Percentiles rank a stretch among this genome's conserved stretches.
phyloP scores from a whole-genome alignment of 2,113 vertebrate species.

The Nematolebias whitei region DNA sequence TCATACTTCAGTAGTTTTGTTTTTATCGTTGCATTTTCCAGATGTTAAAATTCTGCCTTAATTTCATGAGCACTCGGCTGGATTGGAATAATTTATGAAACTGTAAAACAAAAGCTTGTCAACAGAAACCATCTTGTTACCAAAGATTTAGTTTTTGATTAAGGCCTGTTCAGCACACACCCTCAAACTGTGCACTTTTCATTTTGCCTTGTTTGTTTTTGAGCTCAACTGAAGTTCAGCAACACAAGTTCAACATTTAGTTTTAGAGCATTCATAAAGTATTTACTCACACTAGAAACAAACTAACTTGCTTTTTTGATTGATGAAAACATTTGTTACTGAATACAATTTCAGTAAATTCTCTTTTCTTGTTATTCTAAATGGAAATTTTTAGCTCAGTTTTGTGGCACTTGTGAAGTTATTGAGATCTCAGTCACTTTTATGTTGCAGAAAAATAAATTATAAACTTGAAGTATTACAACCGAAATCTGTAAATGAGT shows the following conservation, averaged over 20 bases:
- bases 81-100: no score
- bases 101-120: no score
- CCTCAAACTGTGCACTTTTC: neutral
- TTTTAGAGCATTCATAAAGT: no score
- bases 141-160: no score
- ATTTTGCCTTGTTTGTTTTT: neutral
- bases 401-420: neutral
- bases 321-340: neutral
- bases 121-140: no score
- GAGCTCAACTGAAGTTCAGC: no score
- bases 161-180: neutral
- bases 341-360: neutral
- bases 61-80: neutral
- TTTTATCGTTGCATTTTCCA: conserved; percentile 4
- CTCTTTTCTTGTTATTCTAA: neutral
- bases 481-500: neutral
- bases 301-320: no score
- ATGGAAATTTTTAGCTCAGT: neutral
- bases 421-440: neutral
- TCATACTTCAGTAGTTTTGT: conserved; percentile 16
- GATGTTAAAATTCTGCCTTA: neutral
- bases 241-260: neutral
- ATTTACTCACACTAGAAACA: no score
- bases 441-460: neutral
- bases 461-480: neutral